Evolutionary conservation across 2,113 vertebrate genomes (phyloP), one percentile per base, ranked within the genome.

Genomic region (Sebastes fasciatus): DNA sequence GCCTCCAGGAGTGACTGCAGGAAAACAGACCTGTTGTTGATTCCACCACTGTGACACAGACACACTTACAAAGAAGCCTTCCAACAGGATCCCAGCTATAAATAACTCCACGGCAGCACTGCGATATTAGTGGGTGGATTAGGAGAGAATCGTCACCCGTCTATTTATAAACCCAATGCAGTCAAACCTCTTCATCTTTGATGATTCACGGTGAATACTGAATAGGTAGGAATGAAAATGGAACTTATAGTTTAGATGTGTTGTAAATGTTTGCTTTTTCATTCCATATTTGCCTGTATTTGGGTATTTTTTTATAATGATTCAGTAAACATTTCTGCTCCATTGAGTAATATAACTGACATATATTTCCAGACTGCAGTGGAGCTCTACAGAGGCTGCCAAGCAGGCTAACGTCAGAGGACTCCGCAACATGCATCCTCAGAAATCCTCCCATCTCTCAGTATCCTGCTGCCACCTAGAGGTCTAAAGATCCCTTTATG

Each of bases 101-200:
- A 91, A 93, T 94, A 93, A 86, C 87, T 70, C 52, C 6, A 82
- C 76, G 57, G 83, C 77, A 72, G 77, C 73, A 72, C 86, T 69
- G 86, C 89, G 87, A 86, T 89, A 86, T 89, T 82, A 84, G 87
- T 89, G 80, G 88, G 74, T 65, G 89, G 89, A 92, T 94, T 82
- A 88, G 72, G 82, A 86, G 67, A 80, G 77, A 88, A 67, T 88
- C 82, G 71, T 91, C 89, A 89, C 74, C 34, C 16, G 83, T 74
- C 83, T 92, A 86, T 93, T 90, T 91, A 76, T 85, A 92, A 86
- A 69, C 23, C 74, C 6, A 66, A 88, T 81, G 82, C 74, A 89
- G 78, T 80, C 80, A 73, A 85, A 85, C 54, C 85, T 64, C 45
- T 40, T 83, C 76, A 64, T 73, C 3, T 2, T 43, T 64, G 43